phyloP scores from a whole-genome alignment of 2,888 invertebrate genomes.

The Panopea generosa region DNA sequence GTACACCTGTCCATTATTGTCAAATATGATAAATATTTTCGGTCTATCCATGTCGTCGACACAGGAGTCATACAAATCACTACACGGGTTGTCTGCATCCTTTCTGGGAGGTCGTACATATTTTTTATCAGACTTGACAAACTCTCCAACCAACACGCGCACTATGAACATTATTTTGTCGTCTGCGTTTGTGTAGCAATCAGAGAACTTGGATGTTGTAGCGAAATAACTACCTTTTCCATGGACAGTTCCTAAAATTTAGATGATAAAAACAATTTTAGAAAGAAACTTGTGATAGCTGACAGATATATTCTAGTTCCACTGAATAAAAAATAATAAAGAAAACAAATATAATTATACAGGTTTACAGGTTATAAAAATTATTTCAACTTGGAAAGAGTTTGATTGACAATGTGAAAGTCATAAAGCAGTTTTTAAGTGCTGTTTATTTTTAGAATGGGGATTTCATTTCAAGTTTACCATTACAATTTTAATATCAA shows the following conservation, averaged over 20 bases:
- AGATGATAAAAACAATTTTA: conserved; percentile 1
- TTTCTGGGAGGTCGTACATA: conserved; percentile 78
- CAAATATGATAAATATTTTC: conserved; percentile 77
- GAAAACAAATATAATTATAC: too few species aligned
- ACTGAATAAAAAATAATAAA: too few species aligned
- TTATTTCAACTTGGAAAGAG: too few species aligned
- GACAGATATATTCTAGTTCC: too few species aligned
- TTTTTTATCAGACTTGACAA: conserved; percentile 58
- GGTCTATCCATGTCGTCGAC: conserved; percentile 73
- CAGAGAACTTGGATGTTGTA: conserved; percentile 65
- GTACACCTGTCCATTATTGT: conserved; percentile 75
- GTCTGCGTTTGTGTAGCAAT: conserved; percentile 56
- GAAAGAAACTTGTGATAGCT: too few species aligned
- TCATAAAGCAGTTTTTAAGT: too few species aligned
- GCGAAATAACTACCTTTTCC: conserved; percentile 81
- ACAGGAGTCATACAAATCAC: conserved; percentile 77
- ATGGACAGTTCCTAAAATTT: conserved; percentile 53
- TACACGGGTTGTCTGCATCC: conserved; percentile 64
- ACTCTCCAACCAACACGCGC: conserved; percentile 77
- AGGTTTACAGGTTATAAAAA: too few species aligned
- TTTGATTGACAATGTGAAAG: too few species aligned
- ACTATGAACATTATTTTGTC: conserved; percentile 72
- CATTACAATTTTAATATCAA: too few species aligned
- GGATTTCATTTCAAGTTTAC: too few species aligned
- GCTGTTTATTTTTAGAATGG: too few species aligned